A percentile compares a stretch with the other conserved stretches of the same genome.
Evolutionary conservation across 2,888 invertebrate species (phyloP).

Genomic region (Nemoura dubitans): DNA sequence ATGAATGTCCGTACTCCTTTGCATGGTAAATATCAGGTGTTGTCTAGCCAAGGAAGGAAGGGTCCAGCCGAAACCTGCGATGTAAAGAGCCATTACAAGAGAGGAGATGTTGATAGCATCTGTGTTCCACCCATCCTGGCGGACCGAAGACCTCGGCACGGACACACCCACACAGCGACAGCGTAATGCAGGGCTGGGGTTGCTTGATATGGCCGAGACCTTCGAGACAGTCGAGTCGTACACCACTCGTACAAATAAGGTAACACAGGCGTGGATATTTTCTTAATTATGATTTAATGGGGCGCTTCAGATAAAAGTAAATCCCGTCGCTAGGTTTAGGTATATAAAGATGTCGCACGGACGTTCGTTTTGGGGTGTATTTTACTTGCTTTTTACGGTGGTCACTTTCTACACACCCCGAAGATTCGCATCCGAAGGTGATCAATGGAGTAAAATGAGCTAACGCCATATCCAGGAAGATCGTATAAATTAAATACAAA

Average conservation of each 20-base stretch:
- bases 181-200: not conserved
- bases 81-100: constrained; percentile 4
- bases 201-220: not conserved
- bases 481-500: too few species aligned
- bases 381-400: too few species aligned
- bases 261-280: not conserved
- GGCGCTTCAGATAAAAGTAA: too few species aligned
- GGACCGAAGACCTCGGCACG: not conserved
- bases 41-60: not conserved
- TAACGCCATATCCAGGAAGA: not conserved
- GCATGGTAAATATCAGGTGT: not conserved
- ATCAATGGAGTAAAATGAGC: too few species aligned
- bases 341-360: too few species aligned
- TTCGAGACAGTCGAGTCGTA: too few species aligned
- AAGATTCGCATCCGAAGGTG: too few species aligned
- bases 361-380: too few species aligned
- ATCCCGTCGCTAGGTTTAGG: too few species aligned
- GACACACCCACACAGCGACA: not conserved
- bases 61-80: not conserved
- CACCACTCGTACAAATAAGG: not conserved
- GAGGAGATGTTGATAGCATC: constrained; percentile 18
- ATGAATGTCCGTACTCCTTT: not conserved
- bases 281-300: too few species aligned
- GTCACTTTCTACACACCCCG: too few species aligned
- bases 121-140: constrained; percentile 19